Percentiles rank a stretch among this genome's conserved stretches.
Evolutionary conservation across 2,888 invertebrate genomes (phyloP).

Genomic region (Phania funesta): DNA sequence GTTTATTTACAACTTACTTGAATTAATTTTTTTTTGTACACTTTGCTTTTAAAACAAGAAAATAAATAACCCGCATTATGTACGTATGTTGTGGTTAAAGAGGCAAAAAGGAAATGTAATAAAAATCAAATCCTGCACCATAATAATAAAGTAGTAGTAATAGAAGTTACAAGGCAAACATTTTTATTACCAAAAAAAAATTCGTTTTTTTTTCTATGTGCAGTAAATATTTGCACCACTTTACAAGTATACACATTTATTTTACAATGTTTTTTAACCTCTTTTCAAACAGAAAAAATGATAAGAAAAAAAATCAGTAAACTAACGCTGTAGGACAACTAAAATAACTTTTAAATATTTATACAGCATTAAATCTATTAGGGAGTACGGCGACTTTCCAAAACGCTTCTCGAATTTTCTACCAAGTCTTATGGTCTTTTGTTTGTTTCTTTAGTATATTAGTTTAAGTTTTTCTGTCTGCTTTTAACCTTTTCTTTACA

Average conservation of each 20-base stretch:
- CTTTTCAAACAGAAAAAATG: neutral
- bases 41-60: slow-evolving; percentile 11
- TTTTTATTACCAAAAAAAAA: neutral
- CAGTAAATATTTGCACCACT: neutral
- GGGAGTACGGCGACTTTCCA: slow-evolving; percentile 22
- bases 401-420: slow-evolving; percentile 11
- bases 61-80: slow-evolving; percentile 52
- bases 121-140: slow-evolving; percentile 7
- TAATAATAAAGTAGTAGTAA: slow-evolving; percentile 17
- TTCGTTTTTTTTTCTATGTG: neutral
- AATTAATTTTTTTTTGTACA: neutral
- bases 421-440: neutral
- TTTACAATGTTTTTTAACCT: slow-evolving; percentile 10
- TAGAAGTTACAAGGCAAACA: slow-evolving; percentile 21
- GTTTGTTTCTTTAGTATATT: slow-evolving; percentile 40
- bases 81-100: slow-evolving; percentile 28
- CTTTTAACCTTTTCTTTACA: slow-evolving; percentile 42
- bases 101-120: neutral
- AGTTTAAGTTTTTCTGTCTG: slow-evolving; percentile 45
- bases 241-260: neutral
- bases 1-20: slow-evolving; percentile 46
- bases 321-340: slow-evolving; percentile 31
- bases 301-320: neutral
- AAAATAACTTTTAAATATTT: slow-evolving; percentile 66
- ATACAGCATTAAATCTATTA: slow-evolving; percentile 68